These are phyloP conservation scores for Polydrusus pterygomalis DNA, from an alignment of 2,888 invertebrate genomes.

Conservation along the genomic window DNA sequence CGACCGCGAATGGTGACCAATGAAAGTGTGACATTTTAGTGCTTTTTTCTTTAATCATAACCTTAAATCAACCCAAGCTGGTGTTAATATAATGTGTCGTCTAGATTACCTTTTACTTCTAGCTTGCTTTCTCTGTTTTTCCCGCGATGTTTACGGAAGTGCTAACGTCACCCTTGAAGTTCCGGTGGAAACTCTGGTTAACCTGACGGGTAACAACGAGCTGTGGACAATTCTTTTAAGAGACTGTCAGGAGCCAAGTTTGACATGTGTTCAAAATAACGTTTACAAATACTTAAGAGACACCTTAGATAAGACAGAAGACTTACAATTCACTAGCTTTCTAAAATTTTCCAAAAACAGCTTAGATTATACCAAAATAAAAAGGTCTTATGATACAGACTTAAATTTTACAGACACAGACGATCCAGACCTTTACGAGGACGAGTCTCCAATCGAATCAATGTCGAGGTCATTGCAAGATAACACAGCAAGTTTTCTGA, in stretches of 20 bases:
- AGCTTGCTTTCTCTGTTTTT: slow-evolving; percentile 29
- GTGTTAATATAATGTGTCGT: slow-evolving; percentile 50
- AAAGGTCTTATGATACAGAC: slow-evolving; percentile 28
- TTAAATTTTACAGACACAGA: slow-evolving; percentile 59
- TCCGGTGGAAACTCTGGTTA: slow-evolving; percentile 65
- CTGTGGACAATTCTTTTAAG: slow-evolving; percentile 84
- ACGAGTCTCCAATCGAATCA: slow-evolving; percentile 80
- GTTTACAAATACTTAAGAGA: slow-evolving; percentile 83
- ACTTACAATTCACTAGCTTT: slow-evolving; percentile 73
- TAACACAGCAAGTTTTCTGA: slow-evolving; percentile 79
- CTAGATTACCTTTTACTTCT: slow-evolving; percentile 53
- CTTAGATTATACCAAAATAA: slow-evolving; percentile 61
- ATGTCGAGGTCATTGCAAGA: slow-evolving; percentile 82
- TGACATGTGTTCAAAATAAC: slow-evolving; percentile 86
- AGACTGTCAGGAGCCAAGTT: slow-evolving; percentile 80
- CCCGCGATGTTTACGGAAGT: slow-evolving; percentile 52
- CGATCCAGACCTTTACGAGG: slow-evolving; percentile 65
- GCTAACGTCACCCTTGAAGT: slow-evolving; percentile 67
- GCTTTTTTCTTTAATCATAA: slow-evolving; percentile 39
- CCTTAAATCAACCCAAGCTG: slow-evolving; percentile 42
- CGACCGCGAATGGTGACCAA: slow-evolving; percentile 53
- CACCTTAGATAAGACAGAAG: slow-evolving; percentile 74
- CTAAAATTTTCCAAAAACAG: slow-evolving; percentile 72
- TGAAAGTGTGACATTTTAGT: slow-evolving; percentile 60
- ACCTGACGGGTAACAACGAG: slow-evolving; percentile 74